Evolutionary conservation across 1,140 invertebrate species (phyloP), one percentile per base, ranked within the genome.

Genomic region (Elymnias hypermnestra): DNA sequence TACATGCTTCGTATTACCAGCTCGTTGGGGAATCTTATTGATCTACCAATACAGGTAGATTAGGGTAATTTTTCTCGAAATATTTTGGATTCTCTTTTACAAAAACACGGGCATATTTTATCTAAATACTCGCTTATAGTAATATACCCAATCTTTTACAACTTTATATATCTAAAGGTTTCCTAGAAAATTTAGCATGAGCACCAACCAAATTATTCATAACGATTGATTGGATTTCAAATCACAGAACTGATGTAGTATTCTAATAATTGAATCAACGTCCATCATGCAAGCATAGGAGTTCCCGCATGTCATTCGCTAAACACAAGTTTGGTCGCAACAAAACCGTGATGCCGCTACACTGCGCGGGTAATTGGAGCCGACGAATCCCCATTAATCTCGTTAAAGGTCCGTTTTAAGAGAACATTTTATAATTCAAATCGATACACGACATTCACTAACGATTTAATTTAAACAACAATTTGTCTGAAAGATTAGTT

Each of bases 291-390:
- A 51, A 43, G 33, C 48, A 25, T 2, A 15, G 48, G 40, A 40
- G 47, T 64, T 69, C 52, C 55, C 49, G 57, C 64, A 57, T 60
- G 67, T 74, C 73, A 74, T 74, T 68, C 59, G 48, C 54, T 65
- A 65, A 63, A 69, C 61, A 57, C 56, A 56, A 46, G 58, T 69
- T 69, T 54, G 57, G 53, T 54, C 62, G 58, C 66, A 72, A 72
- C 73, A 74, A 72, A 64, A 71, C 63, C 69, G 52, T 71, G 68
- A 66, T 63, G 54, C 63, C 56, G 67, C 64, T 72, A 79, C 78
- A 83, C 81, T 71, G 81, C 76, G 78, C 81, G 74, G 81, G 77
- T 84, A 82, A 84, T 84, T 78, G 75, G 71, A 61, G 47, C 60
- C 59, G 64, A 60, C 73, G 62, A 65, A 57, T 57, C 59, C 68